Base-by-base conservation (phyloP, 2,797 vertebrate genomes). In the Neomorphus geoffroyi region DNA sequence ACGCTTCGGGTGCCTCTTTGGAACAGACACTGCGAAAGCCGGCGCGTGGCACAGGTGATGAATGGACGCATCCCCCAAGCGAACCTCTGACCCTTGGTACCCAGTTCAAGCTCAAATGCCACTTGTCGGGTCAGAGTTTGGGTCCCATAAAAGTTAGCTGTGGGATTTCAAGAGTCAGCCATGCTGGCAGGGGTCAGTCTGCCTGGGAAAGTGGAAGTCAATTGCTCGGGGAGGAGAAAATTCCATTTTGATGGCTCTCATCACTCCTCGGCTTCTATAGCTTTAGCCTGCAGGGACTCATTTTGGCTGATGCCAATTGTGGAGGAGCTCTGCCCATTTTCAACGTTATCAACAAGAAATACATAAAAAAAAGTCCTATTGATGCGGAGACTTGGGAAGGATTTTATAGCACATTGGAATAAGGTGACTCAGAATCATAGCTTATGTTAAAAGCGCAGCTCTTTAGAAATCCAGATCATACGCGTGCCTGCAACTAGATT, bases 91-190 rank as follows among this genome's bases (percentile, higher is more conserved):
- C 57, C 75, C 80, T 90, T 51, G 80, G 74, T 30, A 79, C 37
- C 67, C 82, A 58, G 69, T 86, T 95, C 39, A 37, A 94, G 88
- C 82, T 94, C 86, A 79, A 56, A 57, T 11, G 27, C 58, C 86
- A 41, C 85, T 91, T 41, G 28, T 46, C 89, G n/a, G 67, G 65
- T 92, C 82, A 93, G 86, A 94, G 89, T 95, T 96, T 90, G 87
- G 87, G 91, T 93, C 87, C 80, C 81, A 60, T 17, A 88, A 96
- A 96, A 88, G 24, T 78, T 57, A 93, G 80, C 86, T 89, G 90
- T 90, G 94, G 85, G 94, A 96, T 97, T 96, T 94, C 87, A 82
- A 96, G 92, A 41, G 80, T 82, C 90, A 93, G 77, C 89, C 87
- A 61, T 67, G 61, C 77, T 89, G 88, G 90, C 81, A 92, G 67